These are phyloP conservation scores for Schmidtea mediterranea DNA, from an alignment of 1,140 invertebrate species.

Conservation along the genomic window DNA sequence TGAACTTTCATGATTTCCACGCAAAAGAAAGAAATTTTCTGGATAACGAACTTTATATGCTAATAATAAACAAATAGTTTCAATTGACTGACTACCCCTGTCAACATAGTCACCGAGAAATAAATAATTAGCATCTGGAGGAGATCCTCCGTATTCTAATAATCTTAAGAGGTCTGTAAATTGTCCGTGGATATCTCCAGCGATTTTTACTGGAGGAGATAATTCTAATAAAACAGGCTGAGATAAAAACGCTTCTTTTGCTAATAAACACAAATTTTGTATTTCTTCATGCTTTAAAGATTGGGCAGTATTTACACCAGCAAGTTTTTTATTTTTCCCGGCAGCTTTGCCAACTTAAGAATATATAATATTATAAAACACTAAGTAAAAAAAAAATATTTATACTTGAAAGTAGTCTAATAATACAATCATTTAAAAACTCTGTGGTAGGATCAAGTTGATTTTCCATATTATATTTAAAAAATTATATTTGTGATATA, in stretches of 20 bases:
- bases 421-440: too few species aligned
- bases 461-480: too few species aligned
- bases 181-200: slow-evolving; percentile 22
- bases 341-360: too few species aligned
- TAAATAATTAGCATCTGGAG: slow-evolving; percentile 13
- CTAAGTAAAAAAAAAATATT: too few species aligned
- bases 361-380: too few species aligned
- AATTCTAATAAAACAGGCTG: neutral
- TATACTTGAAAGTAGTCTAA: too few species aligned
- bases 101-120: slow-evolving; percentile 31
- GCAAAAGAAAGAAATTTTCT: slow-evolving; percentile 36
- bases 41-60: slow-evolving; percentile 30
- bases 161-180: neutral
- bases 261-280: too few species aligned
- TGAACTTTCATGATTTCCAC: slow-evolving; percentile 39
- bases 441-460: too few species aligned
- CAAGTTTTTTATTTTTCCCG: too few species aligned
- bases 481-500: too few species aligned
- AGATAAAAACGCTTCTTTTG: neutral
- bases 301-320: too few species aligned
- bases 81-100: slow-evolving; percentile 34
- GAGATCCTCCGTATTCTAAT: neutral
- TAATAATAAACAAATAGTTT: slow-evolving; percentile 25
- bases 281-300: too few species aligned
- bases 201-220: slow-evolving; percentile 34